Conservation (phyloP, 2,797 vertebrate species). For the Sebastes steindachneri region DNA sequence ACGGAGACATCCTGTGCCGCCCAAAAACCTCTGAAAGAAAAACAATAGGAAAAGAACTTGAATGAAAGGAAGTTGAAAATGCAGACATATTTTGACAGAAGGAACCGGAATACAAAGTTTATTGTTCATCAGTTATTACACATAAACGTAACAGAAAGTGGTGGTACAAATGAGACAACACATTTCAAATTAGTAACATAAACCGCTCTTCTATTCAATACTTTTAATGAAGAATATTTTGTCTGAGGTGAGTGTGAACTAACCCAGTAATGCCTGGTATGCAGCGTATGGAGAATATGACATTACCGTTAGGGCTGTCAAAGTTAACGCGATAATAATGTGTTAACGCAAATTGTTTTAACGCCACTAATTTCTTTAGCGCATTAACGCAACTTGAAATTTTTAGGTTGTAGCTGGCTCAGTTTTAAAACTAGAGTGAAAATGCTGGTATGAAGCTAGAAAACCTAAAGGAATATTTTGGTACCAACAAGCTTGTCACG, state of each 20-base stretch:
- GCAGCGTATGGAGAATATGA: neutral
- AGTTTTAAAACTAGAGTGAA: too few species aligned
- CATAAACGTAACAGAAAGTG: neutral
- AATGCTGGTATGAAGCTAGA: too few species aligned
- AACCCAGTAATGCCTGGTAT: neutral
- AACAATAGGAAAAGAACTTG: neutral
- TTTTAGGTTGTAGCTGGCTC: too few species aligned
- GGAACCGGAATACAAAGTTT: neutral
- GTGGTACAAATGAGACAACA: neutral
- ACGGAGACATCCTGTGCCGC: neutral
- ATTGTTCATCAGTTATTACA: neutral
- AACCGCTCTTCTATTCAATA: neutral
- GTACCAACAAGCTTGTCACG: too few species aligned
- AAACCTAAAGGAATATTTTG: too few species aligned
- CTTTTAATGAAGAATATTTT: neutral
- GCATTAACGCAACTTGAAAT: too few species aligned
- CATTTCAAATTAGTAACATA: neutral
- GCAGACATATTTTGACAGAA: neutral
- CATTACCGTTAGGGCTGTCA: too few species aligned
- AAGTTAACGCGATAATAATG: too few species aligned
- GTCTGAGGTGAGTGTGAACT: neutral
- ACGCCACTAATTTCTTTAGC: too few species aligned
- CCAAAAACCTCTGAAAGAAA: conserved; percentile 57
- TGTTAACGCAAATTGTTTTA: too few species aligned
- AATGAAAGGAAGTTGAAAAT: neutral